Conservation (phyloP, 1,140 invertebrate genomes). For the Leptoteleia sp. region DNA sequence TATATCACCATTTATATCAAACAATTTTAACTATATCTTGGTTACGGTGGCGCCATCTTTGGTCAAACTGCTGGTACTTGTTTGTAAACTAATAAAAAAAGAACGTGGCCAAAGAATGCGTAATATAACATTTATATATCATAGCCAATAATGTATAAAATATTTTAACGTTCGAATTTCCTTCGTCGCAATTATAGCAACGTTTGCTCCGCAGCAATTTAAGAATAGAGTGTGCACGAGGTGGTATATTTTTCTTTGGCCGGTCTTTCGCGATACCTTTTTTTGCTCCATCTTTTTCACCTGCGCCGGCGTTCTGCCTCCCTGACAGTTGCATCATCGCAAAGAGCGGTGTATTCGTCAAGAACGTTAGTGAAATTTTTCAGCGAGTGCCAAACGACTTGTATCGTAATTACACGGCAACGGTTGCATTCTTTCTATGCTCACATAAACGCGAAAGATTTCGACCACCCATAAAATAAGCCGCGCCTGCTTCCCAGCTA, state of each 20-base stretch:
- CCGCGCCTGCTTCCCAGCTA: slow-evolving; percentile 8
- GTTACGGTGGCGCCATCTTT: too few relatives aligned
- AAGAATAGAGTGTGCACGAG: slow-evolving; percentile 18
- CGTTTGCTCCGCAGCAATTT: slow-evolving; percentile 12
- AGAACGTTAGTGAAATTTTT: slow-evolving; percentile 59
- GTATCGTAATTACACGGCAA: slow-evolving; percentile 57
- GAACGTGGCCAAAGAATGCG: too few relatives aligned
- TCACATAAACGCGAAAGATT: slow-evolving; percentile 51
- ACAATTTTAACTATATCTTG: too few relatives aligned
- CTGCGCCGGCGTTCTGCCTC: slow-evolving; percentile 29
- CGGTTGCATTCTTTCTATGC: slow-evolving; percentile 58
- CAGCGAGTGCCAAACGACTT: slow-evolving; percentile 55
- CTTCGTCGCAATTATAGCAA: slow-evolving; percentile 37
- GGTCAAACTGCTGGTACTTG: too few relatives aligned
- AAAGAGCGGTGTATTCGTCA: slow-evolving; percentile 50
- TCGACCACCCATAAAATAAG: slow-evolving; percentile 59
- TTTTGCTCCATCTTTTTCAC: slow-evolving; percentile 50
- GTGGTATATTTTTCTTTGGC: slow-evolving; percentile 35
- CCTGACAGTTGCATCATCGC: slow-evolving; percentile 37
- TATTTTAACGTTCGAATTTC: slow-evolving; percentile 10
- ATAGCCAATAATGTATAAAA: slow-evolving; percentile 8
- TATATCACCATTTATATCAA: too few relatives aligned
- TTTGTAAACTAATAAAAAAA: too few relatives aligned
- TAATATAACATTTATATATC: too few relatives aligned
- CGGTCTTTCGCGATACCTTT: slow-evolving; percentile 36